Percentiles rank a stretch among this genome's conserved stretches.
Conservation (phyloP, 2,113 vertebrate genomes). For the Silurus asotus region DNA sequence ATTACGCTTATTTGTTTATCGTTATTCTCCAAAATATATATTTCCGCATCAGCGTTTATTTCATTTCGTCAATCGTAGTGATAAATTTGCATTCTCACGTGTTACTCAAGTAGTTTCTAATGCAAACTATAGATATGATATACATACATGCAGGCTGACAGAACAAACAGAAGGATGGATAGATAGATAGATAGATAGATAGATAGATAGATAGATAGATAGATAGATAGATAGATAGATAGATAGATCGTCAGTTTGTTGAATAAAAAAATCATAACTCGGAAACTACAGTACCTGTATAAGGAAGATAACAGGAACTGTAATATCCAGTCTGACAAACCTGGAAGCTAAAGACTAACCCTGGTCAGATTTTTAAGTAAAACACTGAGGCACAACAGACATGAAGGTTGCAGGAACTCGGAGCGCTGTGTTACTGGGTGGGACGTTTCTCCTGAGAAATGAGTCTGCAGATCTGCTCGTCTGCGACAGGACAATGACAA, state of each 20-base stretch:
- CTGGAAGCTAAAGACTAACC: background rate
- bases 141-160: too few species aligned
- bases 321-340: background rate
- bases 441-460: conserved; percentile 19
- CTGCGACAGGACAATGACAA: conserved; percentile 38
- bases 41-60: too few species aligned
- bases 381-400: background rate
- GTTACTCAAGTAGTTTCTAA: background rate
- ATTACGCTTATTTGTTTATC: background rate
- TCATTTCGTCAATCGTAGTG: too few species aligned
- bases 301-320: background rate
- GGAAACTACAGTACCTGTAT: background rate
- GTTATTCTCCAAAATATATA: too few species aligned
- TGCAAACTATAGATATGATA: background rate
- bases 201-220: background rate
- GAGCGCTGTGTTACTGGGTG: background rate
- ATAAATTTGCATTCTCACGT: too few species aligned
- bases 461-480: conserved; percentile 30
- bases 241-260: too few species aligned
- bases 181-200: too few species aligned
- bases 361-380: background rate
- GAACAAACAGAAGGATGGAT: too few species aligned
- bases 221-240: background rate
- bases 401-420: background rate
- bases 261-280: too few species aligned